phyloP scores from a whole-genome alignment of 2,113 vertebrate species.

The Vulpes lagopus region DNA sequence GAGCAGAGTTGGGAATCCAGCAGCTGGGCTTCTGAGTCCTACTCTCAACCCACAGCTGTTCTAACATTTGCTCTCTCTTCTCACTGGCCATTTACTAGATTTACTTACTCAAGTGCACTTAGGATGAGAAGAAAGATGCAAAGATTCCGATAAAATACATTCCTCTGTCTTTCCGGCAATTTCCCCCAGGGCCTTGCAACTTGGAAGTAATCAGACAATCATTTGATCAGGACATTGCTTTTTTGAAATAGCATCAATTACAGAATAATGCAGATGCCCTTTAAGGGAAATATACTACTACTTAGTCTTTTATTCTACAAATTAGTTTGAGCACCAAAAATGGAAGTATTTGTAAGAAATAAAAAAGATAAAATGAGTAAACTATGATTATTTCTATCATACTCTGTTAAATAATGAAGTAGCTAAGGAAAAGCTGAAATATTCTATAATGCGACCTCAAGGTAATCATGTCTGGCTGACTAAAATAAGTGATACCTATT shows the following conservation, averaged over 20 bases:
- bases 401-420: background rate
- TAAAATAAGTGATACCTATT: background rate
- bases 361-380: background rate
- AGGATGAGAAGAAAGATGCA: background rate
- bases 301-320: background rate
- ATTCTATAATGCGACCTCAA: background rate
- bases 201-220: background rate
- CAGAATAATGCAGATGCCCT: background rate
- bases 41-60: background rate
- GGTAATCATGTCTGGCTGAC: background rate
- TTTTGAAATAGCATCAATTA: background rate
- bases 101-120: background rate
- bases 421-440: background rate
- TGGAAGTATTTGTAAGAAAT: background rate
- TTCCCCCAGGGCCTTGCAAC: background rate
- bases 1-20: background rate
- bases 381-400: background rate
- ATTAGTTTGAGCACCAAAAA: background rate
- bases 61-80: background rate
- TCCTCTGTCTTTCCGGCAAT: background rate
- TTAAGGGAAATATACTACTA: background rate
- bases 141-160: background rate
- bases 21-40: background rate
- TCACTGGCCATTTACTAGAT: background rate
- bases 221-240: background rate